phyloP scores from a whole-genome alignment of 1,140 invertebrate species.

The Dryas iulia region DNA sequence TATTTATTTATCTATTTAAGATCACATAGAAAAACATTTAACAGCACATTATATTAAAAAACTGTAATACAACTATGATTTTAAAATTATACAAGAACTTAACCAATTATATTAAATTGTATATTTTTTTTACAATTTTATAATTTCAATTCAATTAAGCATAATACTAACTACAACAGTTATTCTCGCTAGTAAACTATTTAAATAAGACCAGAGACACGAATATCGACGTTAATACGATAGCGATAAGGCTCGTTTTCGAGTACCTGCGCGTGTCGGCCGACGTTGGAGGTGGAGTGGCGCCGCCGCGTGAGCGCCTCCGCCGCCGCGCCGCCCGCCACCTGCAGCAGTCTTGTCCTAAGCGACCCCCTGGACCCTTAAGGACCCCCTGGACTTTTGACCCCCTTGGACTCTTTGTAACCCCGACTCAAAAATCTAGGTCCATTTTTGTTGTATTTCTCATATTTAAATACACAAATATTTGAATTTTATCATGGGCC shows the following conservation, averaged over 20 bases:
- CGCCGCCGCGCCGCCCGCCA: slow-evolving; percentile 57
- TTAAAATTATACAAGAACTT: too few species aligned
- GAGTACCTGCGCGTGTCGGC: slow-evolving; percentile 83
- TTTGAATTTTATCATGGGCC: not conserved
- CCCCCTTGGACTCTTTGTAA: not conserved
- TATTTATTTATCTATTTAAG: too few species aligned
- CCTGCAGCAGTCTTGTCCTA: slow-evolving; percentile 46
- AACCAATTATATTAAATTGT: too few species aligned
- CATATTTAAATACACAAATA: not conserved
- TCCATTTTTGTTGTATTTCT: not conserved
- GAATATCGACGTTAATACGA: not conserved
- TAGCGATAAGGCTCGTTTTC: slow-evolving; percentile 5
- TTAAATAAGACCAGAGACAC: slow-evolving; percentile 2
- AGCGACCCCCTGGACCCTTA: not conserved
- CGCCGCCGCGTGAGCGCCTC: slow-evolving; percentile 85
- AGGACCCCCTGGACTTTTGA: not conserved
- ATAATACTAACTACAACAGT: not conserved
- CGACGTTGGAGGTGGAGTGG: slow-evolving; percentile 85
- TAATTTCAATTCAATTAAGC: too few species aligned
- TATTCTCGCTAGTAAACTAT: not conserved
- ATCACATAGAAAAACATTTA: too few species aligned
- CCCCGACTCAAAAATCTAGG: not conserved
- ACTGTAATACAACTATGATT: too few species aligned
- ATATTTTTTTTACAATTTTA: too few species aligned
- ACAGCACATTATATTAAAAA: too few species aligned